A percentile compares a stretch with the other conserved stretches of the same genome.
These are phyloP conservation scores for Laspeyria flexula DNA, from an alignment of 2,888 invertebrate genomes.

Conservation along the genomic window DNA sequence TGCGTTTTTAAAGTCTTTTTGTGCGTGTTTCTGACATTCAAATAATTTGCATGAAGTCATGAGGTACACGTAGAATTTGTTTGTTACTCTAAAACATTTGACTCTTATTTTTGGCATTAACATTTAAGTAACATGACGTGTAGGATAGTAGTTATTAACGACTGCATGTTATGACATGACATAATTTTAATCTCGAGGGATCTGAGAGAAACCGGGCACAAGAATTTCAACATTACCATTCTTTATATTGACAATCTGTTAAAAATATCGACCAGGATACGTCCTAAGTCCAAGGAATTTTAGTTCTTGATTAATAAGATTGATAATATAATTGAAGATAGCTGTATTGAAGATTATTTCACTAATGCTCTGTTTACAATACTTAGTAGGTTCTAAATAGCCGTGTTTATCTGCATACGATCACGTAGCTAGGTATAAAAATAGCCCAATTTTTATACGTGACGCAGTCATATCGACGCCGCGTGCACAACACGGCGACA, in stretches of 20 bases:
- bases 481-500: not conserved
- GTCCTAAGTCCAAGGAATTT: too few relatives aligned
- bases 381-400: not conserved
- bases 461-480: slow-evolving; percentile 1
- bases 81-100: not conserved
- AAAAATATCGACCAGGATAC: too few relatives aligned
- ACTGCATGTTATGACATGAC: too few relatives aligned
- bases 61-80: not conserved
- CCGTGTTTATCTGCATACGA: not conserved
- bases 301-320: not conserved
- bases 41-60: not conserved
- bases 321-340: too few relatives aligned
- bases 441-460: slow-evolving; percentile 16
- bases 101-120: not conserved
- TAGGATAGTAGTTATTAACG: too few relatives aligned
- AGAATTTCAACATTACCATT: too few relatives aligned
- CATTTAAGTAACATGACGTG: not conserved
- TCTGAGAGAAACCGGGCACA: too few relatives aligned
- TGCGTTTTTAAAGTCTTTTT: not conserved
- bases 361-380: too few relatives aligned
- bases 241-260: too few relatives aligned
- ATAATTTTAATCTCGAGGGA: too few relatives aligned
- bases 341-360: too few relatives aligned
- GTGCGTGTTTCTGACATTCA: not conserved
- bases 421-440: slow-evolving; percentile 12